Base-by-base conservation (phyloP, 2,113 vertebrate species). In the Gasterosteus nipponicus region DNA sequence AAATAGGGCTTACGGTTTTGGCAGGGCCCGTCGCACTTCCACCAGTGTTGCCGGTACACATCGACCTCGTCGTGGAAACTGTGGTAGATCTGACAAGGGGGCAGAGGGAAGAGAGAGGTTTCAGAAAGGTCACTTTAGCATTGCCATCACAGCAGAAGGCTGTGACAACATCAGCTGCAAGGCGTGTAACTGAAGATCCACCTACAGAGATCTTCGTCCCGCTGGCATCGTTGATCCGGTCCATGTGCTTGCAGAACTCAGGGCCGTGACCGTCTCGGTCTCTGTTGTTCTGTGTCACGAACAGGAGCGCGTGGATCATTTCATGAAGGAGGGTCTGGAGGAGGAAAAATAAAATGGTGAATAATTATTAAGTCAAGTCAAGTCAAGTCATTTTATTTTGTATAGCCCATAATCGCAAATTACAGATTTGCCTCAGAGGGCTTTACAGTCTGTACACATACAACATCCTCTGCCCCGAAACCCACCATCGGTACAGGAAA, bases 251-350 rank as follows among this genome's bases (percentile, higher is more conserved):
- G 92, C 96, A 93, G 89, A 99, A 99, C 91, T 99, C 97, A 0
- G 98, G 96, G 0, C 98, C 98, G 0, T 99, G 98, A 3, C 96
- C 96, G 16, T 97, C 96, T 14, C 95, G 91, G 78, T 99, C 98
- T 77, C 95, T 93, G 87, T 97, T 93, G 69, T 99, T 98, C 80
- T 98, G 94, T 5, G 97, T 99, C 72, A 99, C 96, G 82, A 99
- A 99, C 38, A 99, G 95, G 69, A 98, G 94, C 0, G 98, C 98
- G 9, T 99, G 98, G 78, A 99, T 99, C 98, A 99, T 99, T 90
- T 99, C 98, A 33, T 99, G 98, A 75, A 99, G 89, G 44, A 99
- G 95, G 0, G 98, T 99, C 98, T 99, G 88, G 12, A 49, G 31
- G 53, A 42, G 64, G 14, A 69, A 33, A 64, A 38, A 7, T 1